Base-by-base conservation (phyloP, 2,888 invertebrate species). In the Eilema sororculum region DNA sequence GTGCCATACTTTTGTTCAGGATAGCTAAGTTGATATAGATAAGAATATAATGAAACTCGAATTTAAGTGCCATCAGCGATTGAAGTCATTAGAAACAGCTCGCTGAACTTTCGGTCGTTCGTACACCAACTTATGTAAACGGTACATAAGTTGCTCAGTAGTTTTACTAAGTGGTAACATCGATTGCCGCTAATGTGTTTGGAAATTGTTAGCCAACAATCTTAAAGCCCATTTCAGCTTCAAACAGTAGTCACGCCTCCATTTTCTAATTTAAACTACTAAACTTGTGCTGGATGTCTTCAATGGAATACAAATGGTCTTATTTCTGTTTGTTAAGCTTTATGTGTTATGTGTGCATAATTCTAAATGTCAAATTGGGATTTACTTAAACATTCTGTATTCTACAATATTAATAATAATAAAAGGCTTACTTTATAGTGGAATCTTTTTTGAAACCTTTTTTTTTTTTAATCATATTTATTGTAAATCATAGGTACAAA, bases 21-120 rank as follows among this genome's bases (percentile, higher is more conserved):
- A 69, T 59, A 63, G 60, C 64, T 63, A 74, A 72, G 71, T 65
- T 69, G 70, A 71, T 76, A 74, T 65, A 71, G 70, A 71, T 76
- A 74, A 75, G 82, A 81, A 78, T 76, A 65, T 69, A 77, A 70
- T 75, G 62, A 64, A 80, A 79, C 78, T 79, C 67, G 46, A 77
- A 80, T 83, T 74, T 69, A 76, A 78, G 73, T 67, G 76, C 77
- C 79, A 79, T 84, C 84, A 86, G 81, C 81, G 78, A 81, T 76
- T 78, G 73, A 88, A 89, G 88, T 88, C 84, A 88, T 88, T 88
- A 86, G 86, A 83, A 86, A 88, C 84, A 82, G 84, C 84, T 79
- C 79, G 72, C 72, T 57, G 57, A 65, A 78, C 82, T 72, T 84
- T 88, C 71, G 72, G 72, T 77, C 80, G 80, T 78, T 73, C 73